phyloP scores from a whole-genome alignment of 30 jellyfish, hydroid and myxozoan genomes.

The Sanderia malayensis region DNA sequence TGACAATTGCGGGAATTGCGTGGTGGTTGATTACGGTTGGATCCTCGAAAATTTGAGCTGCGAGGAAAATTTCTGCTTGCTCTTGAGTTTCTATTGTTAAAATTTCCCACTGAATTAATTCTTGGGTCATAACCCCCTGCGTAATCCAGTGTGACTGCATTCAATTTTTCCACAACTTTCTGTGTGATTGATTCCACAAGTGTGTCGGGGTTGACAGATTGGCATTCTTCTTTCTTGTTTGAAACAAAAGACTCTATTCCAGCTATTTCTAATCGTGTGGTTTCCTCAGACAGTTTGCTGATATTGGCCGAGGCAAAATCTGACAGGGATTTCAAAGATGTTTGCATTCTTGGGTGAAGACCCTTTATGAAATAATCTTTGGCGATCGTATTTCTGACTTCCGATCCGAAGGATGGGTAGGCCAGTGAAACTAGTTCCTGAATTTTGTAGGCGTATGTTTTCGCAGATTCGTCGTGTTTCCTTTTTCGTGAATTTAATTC shows the following conservation, averaged over 20 bases:
- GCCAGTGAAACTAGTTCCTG: slow-evolving; percentile 2
- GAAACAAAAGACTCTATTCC: not conserved
- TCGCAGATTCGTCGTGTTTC: not conserved
- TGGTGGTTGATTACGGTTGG: too few relatives aligned
- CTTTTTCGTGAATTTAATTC: not conserved
- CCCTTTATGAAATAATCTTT: not conserved
- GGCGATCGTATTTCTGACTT: not conserved
- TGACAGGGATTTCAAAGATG: not conserved
- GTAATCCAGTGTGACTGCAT: not conserved
- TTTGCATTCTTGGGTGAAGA: slow-evolving; percentile 1
- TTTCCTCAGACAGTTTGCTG: not conserved
- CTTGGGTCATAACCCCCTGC: slow-evolving; percentile 4
- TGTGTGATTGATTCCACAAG: not conserved
- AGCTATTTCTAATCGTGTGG: slow-evolving; percentile 1
- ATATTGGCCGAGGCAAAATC: not conserved
- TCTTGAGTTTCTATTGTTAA: not conserved
- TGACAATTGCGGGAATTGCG: too few relatives aligned
- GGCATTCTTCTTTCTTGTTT: not conserved
- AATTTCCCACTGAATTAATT: not conserved
- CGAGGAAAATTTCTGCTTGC: too few relatives aligned
- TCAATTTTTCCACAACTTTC: not conserved
- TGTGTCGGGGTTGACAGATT: not conserved
- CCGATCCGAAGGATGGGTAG: not conserved
- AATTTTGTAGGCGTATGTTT: not conserved
- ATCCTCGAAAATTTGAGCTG: too few relatives aligned